Base-by-base conservation (phyloP, 2,797 vertebrate species). In the Graptemys geographica region DNA sequence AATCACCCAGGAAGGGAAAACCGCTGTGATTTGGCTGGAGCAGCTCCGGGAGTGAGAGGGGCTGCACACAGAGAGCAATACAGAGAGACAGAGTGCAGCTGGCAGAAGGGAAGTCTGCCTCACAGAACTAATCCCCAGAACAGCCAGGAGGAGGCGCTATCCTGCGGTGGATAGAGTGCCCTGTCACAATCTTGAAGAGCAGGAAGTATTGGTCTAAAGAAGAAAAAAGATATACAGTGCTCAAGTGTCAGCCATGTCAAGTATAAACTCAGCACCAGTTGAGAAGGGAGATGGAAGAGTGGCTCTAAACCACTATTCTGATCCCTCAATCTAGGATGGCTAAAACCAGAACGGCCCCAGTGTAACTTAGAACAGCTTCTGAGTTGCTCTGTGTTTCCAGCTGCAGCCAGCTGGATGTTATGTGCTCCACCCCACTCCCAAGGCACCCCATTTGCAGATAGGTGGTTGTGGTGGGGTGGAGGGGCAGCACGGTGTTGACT, bases 341-440 rank as follows among this genome's bases (percentile, higher is more conserved):
- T 62, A 69, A 11, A 69, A 21, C 59, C n/a, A 44, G 15, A 80
- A 74, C 52, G 0, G 11, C 8, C 27, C 28, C 44, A 51, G 7
- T 33, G 1, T 1, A 23, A 2, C 3, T 41, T 51, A 80, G 31
- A 53, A 65, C 33, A 0, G 59, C 15, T 31, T 69, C 65, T 19
- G 18, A 37, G 9, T 37, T 37, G n/a, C n/a, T 65, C 16, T 69
- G 62, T 69, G 37, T 69, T 69, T 69, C n/a, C n/a, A 37, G 65
- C 8, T 37, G 65, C 65, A 69, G 65, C n/a, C 33, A 21, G n/a
- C n/a, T 69, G 65, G 8, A 69, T 69, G 21, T n/a, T n/a, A 37
- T 69, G 33, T 21, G 18, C 18, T 69, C n/a, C 65, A 69, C 9
- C 65, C 33, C 62, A 65, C 62, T 8, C 16, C 62, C 33, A 33